phyloP scores from a whole-genome alignment of 2,113 vertebrate genomes.

The Colius striatus region DNA sequence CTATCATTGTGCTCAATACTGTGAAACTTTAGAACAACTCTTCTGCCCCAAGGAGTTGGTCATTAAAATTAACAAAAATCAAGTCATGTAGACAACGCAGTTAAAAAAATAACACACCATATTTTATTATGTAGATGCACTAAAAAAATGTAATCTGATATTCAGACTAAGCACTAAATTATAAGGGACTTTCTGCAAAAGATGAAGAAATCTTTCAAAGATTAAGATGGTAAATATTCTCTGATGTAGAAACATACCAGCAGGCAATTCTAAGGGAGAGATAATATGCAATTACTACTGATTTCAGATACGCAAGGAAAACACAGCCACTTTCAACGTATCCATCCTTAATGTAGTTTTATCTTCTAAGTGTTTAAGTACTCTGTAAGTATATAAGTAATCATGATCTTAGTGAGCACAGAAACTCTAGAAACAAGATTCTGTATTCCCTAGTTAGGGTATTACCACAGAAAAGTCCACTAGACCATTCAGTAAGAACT shows the following conservation, averaged over 20 bases:
- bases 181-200: not conserved
- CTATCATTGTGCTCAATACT: slow-evolving; percentile 23
- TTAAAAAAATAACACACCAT: slow-evolving; percentile 47
- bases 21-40: slow-evolving; percentile 52
- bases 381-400: not conserved
- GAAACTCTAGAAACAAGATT: not conserved
- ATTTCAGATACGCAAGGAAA: not conserved
- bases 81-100: slow-evolving; percentile 21
- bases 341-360: not conserved
- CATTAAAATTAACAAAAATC: slow-evolving; percentile 52
- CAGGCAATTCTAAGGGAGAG: not conserved
- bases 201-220: not conserved
- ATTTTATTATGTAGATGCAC: not conserved
- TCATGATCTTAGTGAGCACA: not conserved
- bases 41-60: slow-evolving; percentile 41
- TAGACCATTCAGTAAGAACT: not conserved
- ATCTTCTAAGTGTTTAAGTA: not conserved
- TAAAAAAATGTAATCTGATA: not conserved
- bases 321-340: not conserved
- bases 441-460: not conserved
- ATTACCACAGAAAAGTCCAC: not conserved
- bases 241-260: not conserved
- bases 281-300: not conserved
- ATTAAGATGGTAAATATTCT: not conserved
- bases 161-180: not conserved